Evolutionary conservation across 2,113 vertebrate species (phyloP), one percentile per base, ranked within the genome.

Genomic region (Pachyramphus minor): DNA sequence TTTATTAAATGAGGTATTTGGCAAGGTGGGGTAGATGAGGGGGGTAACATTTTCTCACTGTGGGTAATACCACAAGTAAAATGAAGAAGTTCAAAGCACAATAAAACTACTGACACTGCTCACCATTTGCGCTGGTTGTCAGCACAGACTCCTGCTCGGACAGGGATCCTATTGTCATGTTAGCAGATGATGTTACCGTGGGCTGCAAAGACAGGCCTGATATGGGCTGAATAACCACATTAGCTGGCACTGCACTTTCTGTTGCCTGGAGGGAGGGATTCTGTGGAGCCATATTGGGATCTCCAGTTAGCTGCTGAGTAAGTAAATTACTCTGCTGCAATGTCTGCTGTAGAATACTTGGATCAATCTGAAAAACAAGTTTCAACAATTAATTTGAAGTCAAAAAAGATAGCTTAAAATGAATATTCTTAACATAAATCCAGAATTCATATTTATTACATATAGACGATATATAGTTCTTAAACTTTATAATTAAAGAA

Each of bases 211-310:
- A 98, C 79, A 99, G 97, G 95, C 98, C 98, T 69, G 98, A 98
- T 87, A 99, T 97, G 33, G 99, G 99, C 95, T 99, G 99, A 87
- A 99, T 97, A 85, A 99, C 98, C 14, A 99, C 99, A 10, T 98
- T 99, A 73, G 99, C 97, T 11, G 99, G 98, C 53, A 98, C 98
- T 0, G 98, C 44, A 30, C 97, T 96, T 67, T 99, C 99, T 4
- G 96, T 39, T 4, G 98, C 50, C 63, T 99, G 98, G n/a, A 99
- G 98, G 37, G 98, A 87, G 28, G 96, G 80, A 3, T 94, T 91
- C 94, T 99, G 98, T 3, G 98, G 86, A 60, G 98, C 68, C 44
- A 98, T 90, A 89, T 86, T 95, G 1, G 98, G 77, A 95, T 99
- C 99, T 3, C 98, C 98, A 3, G 98, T 96, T 55, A 99, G 96